These are phyloP conservation scores for Colletes collaris DNA, from an alignment of 2,888 invertebrate species.

Conservation along the genomic window DNA sequence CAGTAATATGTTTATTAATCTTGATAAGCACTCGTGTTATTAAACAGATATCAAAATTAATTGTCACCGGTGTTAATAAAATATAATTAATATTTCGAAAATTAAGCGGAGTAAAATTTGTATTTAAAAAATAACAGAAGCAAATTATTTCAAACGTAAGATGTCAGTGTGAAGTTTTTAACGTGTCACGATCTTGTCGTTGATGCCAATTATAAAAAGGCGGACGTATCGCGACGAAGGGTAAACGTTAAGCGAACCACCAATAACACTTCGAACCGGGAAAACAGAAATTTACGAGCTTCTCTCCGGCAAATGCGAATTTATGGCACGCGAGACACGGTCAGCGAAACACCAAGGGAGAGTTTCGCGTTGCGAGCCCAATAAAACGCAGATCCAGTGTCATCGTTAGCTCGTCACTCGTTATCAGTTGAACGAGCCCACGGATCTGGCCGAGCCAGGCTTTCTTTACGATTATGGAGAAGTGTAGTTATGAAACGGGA, in stretches of 20 bases:
- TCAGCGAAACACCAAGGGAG: conserved; percentile 3
- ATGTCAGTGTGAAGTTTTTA: too few species aligned
- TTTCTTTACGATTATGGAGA: conserved; percentile 62
- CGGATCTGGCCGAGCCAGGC: conserved; percentile 18
- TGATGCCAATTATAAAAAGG: neutral
- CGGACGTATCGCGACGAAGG: neutral
- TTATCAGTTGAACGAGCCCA: conserved; percentile 24
- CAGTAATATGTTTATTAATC: too few species aligned
- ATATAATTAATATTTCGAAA: too few species aligned
- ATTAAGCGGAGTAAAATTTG: too few species aligned
- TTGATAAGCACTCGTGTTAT: too few species aligned
- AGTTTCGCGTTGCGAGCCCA: neutral
- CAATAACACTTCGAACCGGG: neutral
- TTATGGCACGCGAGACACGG: neutral
- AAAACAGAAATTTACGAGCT: conserved; percentile 24
- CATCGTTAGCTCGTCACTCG: conserved; percentile 41
- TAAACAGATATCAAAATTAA: too few species aligned
- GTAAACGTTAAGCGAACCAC: conserved; percentile 5
- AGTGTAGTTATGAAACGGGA: conserved; percentile 61
- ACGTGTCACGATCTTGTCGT: too few species aligned
- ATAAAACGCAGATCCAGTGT: conserved; percentile 45
- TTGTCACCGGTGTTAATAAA: too few species aligned
- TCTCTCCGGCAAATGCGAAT: conserved; percentile 6
- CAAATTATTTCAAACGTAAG: too few species aligned
- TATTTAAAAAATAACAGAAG: too few species aligned